Conservation (phyloP, 2,888 invertebrate species). For the Altica lythri region DNA sequence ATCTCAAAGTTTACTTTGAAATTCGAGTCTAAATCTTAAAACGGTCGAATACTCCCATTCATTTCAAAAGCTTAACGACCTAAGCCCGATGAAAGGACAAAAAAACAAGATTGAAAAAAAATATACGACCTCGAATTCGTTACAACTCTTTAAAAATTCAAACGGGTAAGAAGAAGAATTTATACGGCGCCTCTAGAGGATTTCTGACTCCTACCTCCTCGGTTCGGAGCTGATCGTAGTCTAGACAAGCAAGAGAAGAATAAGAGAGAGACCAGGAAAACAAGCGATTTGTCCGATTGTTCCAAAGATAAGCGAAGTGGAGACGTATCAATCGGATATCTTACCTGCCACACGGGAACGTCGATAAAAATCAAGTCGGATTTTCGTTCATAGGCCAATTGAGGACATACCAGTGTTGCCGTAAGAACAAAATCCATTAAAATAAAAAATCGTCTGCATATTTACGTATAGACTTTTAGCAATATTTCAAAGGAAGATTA, state of each 20-base stretch:
- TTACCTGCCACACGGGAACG: conserved; percentile 32
- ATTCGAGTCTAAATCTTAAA: conserved; percentile 6
- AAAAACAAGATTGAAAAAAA: background rate
- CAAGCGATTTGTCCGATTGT: conserved; percentile 46
- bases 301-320: conserved; percentile 37
- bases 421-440: too few relatives aligned
- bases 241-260: conserved; percentile 39
- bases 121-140: conserved; percentile 17
- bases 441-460: too few relatives aligned
- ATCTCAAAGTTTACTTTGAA: conserved; percentile 13
- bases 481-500: too few relatives aligned
- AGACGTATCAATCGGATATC: conserved; percentile 47
- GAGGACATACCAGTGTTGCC: too few relatives aligned
- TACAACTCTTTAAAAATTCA: conserved; percentile 24
- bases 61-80: conserved; percentile 17
- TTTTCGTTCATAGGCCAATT: conserved; percentile 13
- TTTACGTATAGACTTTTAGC: too few relatives aligned
- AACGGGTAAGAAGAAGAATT: conserved; percentile 24
- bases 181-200: conserved; percentile 34
- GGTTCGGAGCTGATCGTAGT: conserved; percentile 36
- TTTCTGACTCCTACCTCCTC: conserved; percentile 26
- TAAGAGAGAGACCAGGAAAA: conserved; percentile 33
- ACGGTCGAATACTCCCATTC: conserved; percentile 4
- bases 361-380: conserved; percentile 17
- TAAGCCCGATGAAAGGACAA: conserved; percentile 5